These are phyloP conservation scores for Bombus waltoni DNA, from an alignment of 1,140 invertebrate species.

Conservation along the genomic window DNA sequence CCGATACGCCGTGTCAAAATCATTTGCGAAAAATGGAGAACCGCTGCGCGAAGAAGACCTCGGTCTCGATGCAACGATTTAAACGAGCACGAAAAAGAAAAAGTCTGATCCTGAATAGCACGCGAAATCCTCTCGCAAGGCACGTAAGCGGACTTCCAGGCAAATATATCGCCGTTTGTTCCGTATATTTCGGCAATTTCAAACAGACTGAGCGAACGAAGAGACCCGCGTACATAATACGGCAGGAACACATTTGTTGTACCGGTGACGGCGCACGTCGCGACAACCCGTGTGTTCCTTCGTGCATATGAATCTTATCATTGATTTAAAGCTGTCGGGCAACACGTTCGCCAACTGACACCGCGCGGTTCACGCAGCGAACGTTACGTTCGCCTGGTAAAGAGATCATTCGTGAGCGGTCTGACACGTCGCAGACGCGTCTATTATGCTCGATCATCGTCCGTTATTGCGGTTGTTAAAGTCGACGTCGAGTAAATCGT, in stretches of 20 bases:
- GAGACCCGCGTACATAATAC: not conserved
- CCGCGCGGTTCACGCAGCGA: not conserved
- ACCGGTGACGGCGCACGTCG: slow-evolving; percentile 25
- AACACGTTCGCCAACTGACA: slow-evolving; percentile 21
- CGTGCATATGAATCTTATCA: slow-evolving; percentile 44
- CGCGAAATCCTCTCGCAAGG: not conserved
- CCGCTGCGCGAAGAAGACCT: too few relatives aligned
- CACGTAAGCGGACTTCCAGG: not conserved
- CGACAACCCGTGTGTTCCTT: slow-evolving; percentile 19
- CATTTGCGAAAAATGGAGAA: too few relatives aligned
- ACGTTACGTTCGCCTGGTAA: not conserved
- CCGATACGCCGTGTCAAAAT: too few relatives aligned
- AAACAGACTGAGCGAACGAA: not conserved
- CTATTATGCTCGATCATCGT: not conserved
- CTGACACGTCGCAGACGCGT: not conserved
- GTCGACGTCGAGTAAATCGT: not conserved
- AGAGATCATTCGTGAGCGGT: slow-evolving; percentile 11
- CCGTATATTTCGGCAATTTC: slow-evolving; percentile 28
- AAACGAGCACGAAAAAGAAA: not conserved
- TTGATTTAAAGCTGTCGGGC: slow-evolving; percentile 31
- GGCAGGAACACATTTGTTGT: slow-evolving; percentile 41
- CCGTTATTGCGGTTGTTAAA: not conserved
- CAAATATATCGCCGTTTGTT: not conserved
- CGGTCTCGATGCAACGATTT: not conserved
- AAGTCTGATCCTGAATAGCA: not conserved